phyloP scores from a whole-genome alignment of 2,888 invertebrate species.

The Metacarcinus magister region DNA sequence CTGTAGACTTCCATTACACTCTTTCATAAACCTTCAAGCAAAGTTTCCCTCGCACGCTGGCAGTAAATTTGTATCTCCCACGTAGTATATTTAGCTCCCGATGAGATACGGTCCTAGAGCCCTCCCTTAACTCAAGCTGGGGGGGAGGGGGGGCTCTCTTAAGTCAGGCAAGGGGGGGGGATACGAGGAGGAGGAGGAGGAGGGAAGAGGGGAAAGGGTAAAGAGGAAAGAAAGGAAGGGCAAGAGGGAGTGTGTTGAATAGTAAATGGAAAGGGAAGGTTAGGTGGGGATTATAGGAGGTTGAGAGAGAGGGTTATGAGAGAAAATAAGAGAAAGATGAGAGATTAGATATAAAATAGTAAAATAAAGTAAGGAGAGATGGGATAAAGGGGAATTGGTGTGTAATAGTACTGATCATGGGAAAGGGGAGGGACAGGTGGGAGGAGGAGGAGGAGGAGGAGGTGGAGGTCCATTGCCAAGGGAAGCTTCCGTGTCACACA shows the following conservation, averaged over 20 bases:
- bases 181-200: not conserved
- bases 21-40: constrained; percentile 18
- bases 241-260: not conserved
- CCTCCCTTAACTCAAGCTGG: not conserved
- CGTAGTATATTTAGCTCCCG: constrained; percentile 5
- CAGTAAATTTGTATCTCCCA: constrained; percentile 31
- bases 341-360: not conserved
- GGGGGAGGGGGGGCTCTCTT: not conserved
- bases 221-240: not conserved
- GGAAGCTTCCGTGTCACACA: constrained; percentile 27
- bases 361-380: not conserved
- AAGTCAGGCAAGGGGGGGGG: not conserved
- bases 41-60: not conserved
- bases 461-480: constrained; percentile 11
- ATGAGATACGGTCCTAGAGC: constrained; percentile 19
- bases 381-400: not conserved
- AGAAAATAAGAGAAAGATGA: not conserved
- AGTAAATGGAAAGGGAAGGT: not conserved
- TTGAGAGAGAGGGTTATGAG: not conserved
- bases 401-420: not conserved
- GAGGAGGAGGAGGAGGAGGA: not conserved
- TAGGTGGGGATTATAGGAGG: not conserved
- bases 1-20: constrained; percentile 7
- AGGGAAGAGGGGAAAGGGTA: not conserved
- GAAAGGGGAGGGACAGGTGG: not conserved